Base-by-base conservation (phyloP, 1,140 invertebrate species). In the Portunus trituberculatus region DNA sequence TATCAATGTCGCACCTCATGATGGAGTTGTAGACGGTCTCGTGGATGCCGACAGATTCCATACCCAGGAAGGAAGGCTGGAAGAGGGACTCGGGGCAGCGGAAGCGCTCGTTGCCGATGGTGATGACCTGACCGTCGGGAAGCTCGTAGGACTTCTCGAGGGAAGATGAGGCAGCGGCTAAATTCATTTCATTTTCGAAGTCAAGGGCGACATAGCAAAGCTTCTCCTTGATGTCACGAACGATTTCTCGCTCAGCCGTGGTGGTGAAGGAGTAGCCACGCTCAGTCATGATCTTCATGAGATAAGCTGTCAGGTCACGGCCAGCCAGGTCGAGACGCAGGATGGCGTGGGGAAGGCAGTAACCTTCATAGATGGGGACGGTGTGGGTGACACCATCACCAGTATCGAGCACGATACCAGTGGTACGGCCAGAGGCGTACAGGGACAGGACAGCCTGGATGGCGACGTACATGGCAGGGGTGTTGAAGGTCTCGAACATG, bases 351-450 rank as follows among this genome's bases (percentile, higher is more conserved):
- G 98, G 98, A 96, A 99, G 97, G 94, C 98, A 98, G 97, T 98
- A 99, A 97, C 98, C 98, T 97, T 99, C 98, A 97, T 99, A 99
- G 97, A 99, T 99, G 96, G 99, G 99, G 76, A 99, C 99, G 91
- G 98, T 99, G 97, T 99, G 99, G 52, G 98, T 99, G 83, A 99
- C 99, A 98, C 99, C 99, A 97, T 99, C 99, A 96, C 99, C 99
- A 91, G 98, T 98, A 97, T 99, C 99, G 95, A 99, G 97, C 20
- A 99, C 98, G 96, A 99, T 98, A 98, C 99, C 99, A 96, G 99
- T 99, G 97, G 98, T 99, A 98, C 99, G 98, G 97, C 99, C 99
- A 97, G 98, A 99, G 96, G 98, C 98, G 97, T 99, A 99, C 96
- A 99, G 97, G 39, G 98, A 99, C 91, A 99, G 98, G 87, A 99